These are phyloP conservation scores for Sitta carolinensis DNA, from an alignment of 2,797 vertebrate species.

Conservation along the genomic window DNA sequence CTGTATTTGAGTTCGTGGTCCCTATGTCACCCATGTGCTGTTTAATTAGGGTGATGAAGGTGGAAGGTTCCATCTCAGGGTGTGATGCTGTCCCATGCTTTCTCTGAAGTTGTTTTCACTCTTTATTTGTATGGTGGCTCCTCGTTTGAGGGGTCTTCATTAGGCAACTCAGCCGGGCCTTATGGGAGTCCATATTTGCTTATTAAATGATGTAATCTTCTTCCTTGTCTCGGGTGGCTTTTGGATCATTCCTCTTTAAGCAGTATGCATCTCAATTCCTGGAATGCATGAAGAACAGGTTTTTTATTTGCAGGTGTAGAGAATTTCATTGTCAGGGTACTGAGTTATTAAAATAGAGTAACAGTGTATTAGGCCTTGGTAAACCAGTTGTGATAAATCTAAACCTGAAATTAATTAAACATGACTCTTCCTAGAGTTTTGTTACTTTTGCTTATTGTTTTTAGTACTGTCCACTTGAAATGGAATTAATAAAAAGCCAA, in stretches of 20 bases:
- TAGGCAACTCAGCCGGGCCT: no score
- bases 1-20: no score
- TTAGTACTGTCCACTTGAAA: background rate
- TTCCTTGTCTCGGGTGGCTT: background rate
- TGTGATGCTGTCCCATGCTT: no score
- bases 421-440: background rate
- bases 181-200: no score
- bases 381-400: background rate
- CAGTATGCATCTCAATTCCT: background rate
- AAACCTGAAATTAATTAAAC: background rate
- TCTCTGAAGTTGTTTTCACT: no score
- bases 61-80: no score
- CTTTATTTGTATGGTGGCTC: no score
- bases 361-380: background rate
- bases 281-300: background rate
- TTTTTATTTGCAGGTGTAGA: background rate
- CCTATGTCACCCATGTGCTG: no score
- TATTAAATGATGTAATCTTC: no score
- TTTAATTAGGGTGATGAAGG: no score
- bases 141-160: no score
- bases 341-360: background rate
- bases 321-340: background rate
- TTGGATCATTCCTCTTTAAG: background rate
- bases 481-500: background rate
- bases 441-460: background rate